phyloP scores from a whole-genome alignment of 2,888 invertebrate genomes.

The Pardosa pseudoannulata region DNA sequence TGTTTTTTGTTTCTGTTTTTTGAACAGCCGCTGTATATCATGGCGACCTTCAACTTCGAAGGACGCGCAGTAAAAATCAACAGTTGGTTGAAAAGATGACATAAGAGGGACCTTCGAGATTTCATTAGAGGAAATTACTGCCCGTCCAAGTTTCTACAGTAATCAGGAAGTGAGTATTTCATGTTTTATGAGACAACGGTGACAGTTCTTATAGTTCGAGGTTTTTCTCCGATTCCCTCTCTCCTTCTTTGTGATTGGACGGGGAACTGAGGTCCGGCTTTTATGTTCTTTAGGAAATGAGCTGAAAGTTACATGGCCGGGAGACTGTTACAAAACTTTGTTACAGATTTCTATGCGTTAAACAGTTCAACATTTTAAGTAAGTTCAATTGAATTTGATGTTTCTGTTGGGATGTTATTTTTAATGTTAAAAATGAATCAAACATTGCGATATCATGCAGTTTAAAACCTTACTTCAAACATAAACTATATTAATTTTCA shows the following conservation, averaged over 20 bases:
- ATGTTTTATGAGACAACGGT: background rate
- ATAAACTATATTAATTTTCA: too few relatives aligned
- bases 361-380: too few relatives aligned
- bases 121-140: slow-evolving; percentile 7
- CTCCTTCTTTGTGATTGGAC: background rate
- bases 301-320: too few relatives aligned
- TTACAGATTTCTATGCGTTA: too few relatives aligned
- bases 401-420: too few relatives aligned
- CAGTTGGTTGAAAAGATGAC: slow-evolving; percentile 5
- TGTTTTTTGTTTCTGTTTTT: background rate
- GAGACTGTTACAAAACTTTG: too few relatives aligned
- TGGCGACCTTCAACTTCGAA: background rate
- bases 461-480: too few relatives aligned
- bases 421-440: too few relatives aligned
- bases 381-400: too few relatives aligned
- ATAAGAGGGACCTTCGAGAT: background rate
- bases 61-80: background rate
- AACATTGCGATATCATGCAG: too few relatives aligned
- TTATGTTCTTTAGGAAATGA: background rate
- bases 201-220: background rate
- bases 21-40: background rate
- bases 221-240: background rate
- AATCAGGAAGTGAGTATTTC: slow-evolving; percentile 9
- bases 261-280: background rate
- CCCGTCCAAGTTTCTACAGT: background rate